Evolutionary conservation across 2,797 vertebrate genomes (phyloP).

Genomic region (Anolis apletophallus): DNA sequence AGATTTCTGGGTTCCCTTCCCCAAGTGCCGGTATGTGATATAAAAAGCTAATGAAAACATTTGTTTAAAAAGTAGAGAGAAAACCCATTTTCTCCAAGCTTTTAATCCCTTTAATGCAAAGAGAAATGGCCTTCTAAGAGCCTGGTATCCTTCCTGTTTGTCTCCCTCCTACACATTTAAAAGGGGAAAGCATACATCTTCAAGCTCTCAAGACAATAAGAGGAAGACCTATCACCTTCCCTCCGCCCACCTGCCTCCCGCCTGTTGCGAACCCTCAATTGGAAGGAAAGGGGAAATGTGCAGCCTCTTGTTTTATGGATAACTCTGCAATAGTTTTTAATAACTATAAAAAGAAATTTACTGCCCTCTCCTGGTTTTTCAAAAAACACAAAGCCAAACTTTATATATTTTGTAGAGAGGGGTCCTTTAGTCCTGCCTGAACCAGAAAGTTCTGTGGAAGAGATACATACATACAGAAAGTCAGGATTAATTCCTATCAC

Average conservation of each 20-base stretch:
- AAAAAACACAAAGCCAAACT: slow-evolving; percentile 19
- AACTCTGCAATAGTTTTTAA: slow-evolving; percentile 37
- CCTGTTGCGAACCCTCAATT: slow-evolving; percentile 9
- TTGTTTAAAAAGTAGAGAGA: neutral
- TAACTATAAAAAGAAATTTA: slow-evolving; percentile 71
- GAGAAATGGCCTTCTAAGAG: neutral
- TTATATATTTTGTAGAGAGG: neutral
- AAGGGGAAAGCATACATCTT: neutral
- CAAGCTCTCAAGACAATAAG: slow-evolving; percentile 10
- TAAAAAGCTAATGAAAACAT: neutral
- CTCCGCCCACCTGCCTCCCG: neutral
- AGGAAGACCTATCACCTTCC: neutral
- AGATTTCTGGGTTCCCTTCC: neutral
- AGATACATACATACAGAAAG: slow-evolving; percentile 17
- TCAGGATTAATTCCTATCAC: neutral
- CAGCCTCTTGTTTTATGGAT: slow-evolving; percentile 20
- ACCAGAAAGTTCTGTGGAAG: slow-evolving; percentile 26
- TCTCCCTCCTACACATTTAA: neutral
- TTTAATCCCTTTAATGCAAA: neutral
- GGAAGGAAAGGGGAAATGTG: slow-evolving; percentile 15
- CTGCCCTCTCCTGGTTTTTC: slow-evolving; percentile 77
- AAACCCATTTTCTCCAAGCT: neutral
- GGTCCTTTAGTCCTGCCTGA: slow-evolving; percentile 17
- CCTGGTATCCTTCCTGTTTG: neutral
- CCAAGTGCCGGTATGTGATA: too few relatives aligned